Evolutionary conservation across 1,140 invertebrate species (phyloP).

Genomic region (Watersipora subatra): DNA sequence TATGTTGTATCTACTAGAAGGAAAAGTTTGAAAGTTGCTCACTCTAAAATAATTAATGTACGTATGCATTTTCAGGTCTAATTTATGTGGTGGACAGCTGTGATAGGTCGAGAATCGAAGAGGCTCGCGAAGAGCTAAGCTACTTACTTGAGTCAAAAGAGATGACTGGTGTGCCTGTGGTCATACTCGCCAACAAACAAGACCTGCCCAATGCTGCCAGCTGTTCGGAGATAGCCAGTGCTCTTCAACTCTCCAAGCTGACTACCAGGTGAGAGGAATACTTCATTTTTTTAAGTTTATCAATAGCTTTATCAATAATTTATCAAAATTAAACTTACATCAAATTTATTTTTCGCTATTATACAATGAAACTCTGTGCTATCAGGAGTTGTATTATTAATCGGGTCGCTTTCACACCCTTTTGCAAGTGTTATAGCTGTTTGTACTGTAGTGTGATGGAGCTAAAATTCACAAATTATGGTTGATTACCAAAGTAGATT

Average conservation of each 20-base stretch:
- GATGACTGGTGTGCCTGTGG: constrained; percentile 82
- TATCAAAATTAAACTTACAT: too few relatives aligned
- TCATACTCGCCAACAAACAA: constrained; percentile 98
- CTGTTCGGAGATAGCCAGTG: not conserved
- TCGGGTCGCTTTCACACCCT: too few relatives aligned
- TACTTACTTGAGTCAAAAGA: constrained; percentile 70
- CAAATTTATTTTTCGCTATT: too few relatives aligned
- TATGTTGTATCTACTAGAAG: not conserved
- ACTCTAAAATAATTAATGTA: not conserved
- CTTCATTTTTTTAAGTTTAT: not conserved
- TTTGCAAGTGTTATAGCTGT: too few relatives aligned
- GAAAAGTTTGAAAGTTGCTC: not conserved
- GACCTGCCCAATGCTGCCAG: constrained; percentile 7
- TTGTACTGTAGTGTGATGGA: too few relatives aligned
- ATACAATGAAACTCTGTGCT: too few relatives aligned
- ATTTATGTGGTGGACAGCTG: constrained; percentile 98
- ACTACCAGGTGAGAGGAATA: not conserved
- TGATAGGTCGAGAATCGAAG: constrained; percentile 86
- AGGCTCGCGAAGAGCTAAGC: constrained; percentile 79
- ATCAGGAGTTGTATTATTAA: too few relatives aligned
- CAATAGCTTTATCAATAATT: too few relatives aligned
- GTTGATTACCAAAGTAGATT: too few relatives aligned
- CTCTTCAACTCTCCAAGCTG: not conserved
- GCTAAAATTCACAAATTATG: too few relatives aligned
- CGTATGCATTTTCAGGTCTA: constrained; percentile 48